phyloP scores from a whole-genome alignment of 2,113 vertebrate genomes.

The Chionis minor region DNA sequence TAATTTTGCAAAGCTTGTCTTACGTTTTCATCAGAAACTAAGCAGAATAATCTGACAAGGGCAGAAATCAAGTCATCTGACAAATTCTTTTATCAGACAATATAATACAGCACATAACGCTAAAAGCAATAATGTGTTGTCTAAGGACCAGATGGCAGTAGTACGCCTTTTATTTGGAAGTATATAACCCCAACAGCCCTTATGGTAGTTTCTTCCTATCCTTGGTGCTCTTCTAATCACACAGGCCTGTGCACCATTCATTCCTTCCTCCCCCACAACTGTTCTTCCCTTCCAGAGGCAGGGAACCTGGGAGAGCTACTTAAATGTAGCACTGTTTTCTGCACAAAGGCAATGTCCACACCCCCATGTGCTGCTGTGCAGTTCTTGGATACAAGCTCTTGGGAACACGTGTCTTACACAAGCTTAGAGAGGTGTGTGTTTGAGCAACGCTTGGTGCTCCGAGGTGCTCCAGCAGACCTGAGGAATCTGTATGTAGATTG shows the following conservation, averaged over 20 bases:
- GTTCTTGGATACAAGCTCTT: neutral
- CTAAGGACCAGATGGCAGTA: conserved; percentile 1
- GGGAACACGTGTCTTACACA: rapidly evolving
- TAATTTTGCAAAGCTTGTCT: conserved; percentile 68
- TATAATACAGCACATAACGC: conserved; percentile 43
- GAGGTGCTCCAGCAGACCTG: neutral
- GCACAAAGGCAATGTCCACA: rapidly evolving
- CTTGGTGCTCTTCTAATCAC: neutral
- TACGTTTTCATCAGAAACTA: conserved; percentile 64
- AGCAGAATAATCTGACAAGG: conserved; percentile 72
- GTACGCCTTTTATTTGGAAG: neutral
- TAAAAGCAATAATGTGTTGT: conserved; percentile 55
- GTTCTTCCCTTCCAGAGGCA: neutral
- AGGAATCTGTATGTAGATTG: neutral
- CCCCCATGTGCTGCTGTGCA: rapidly evolving
- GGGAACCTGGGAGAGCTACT: neutral
- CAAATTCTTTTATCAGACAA: conserved; percentile 68
- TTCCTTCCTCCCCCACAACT: neutral
- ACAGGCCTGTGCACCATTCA: rapidly evolving
- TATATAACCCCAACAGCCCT: neutral
- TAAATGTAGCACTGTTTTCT: neutral
- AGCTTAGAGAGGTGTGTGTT: neutral
- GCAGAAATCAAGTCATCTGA: conserved; percentile 65
- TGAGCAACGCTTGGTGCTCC: neutral
- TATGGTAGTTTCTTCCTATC: neutral